Evolutionary conservation across 1,140 invertebrate species (phyloP).

Genomic region (Solen grandis): DNA sequence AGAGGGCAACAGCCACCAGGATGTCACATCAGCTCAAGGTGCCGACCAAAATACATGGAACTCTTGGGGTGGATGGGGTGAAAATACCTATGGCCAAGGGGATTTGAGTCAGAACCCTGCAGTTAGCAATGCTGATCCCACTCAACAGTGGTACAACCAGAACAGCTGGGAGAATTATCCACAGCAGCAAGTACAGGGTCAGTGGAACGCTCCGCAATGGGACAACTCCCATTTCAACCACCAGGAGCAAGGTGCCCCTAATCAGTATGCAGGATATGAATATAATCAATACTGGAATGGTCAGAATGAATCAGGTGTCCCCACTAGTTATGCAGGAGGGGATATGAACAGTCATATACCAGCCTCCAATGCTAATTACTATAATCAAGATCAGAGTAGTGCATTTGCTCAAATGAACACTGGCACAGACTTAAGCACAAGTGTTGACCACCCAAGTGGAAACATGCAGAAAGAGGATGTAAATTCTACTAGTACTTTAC

Average conservation of each 20-base stretch:
- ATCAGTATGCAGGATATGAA: constrained; percentile 12
- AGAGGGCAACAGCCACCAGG: neutral
- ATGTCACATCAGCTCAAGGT: neutral
- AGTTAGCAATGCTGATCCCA: neutral
- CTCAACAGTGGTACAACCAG: constrained; percentile 10
- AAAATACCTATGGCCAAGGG: constrained; percentile 3
- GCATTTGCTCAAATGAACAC: neutral
- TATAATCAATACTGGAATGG: constrained; percentile 36
- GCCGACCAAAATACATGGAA: constrained; percentile 23
- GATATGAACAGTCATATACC: neutral
- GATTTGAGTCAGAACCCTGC: constrained; percentile 1
- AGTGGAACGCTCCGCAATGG: constrained; percentile 26
- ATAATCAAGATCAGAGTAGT: neutral
- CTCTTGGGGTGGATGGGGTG: constrained; percentile 35
- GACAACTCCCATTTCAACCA: constrained; percentile 9
- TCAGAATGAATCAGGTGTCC: constrained; percentile 23
- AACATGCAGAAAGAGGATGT: neutral
- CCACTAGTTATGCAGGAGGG: neutral
- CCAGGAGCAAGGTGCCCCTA: neutral
- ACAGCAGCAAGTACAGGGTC: constrained; percentile 8
- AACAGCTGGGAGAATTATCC: constrained; percentile 18
- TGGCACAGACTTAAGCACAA: neutral
- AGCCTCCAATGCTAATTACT: neutral
- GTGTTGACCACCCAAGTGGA: neutral
- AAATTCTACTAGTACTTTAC: neutral